These are phyloP conservation scores for Pelobates fuscus DNA, from an alignment of 2,113 vertebrate genomes.

Conservation along the genomic window DNA sequence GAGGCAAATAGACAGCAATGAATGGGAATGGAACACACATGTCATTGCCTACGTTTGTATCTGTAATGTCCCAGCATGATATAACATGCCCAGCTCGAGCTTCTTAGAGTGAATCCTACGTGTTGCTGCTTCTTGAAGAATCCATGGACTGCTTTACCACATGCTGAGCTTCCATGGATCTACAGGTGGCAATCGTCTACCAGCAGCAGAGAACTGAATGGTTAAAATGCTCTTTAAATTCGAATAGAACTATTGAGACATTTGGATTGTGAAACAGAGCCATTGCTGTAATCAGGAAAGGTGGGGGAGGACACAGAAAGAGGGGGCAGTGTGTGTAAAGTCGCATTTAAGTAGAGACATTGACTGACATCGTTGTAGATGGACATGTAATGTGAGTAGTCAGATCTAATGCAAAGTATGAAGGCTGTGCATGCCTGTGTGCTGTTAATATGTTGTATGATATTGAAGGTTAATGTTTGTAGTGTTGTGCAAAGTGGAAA, in stretches of 20 bases:
- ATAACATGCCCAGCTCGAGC: too few relatives aligned
- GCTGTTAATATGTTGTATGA: too few relatives aligned
- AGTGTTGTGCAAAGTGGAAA: not conserved
- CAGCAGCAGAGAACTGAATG: not conserved
- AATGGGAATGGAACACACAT: too few relatives aligned
- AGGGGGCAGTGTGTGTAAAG: not conserved
- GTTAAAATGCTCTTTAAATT: slow-evolving; percentile 24
- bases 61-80: too few relatives aligned
- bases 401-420: too few relatives aligned
- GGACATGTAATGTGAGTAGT: slow-evolving; percentile 2
- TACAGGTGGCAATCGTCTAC: not conserved
- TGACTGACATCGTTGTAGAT: not conserved
- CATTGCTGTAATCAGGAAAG: slow-evolving; percentile 5
- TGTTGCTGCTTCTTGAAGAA: too few relatives aligned
- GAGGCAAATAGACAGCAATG: too few relatives aligned
- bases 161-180: not conserved
- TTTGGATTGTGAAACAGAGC: slow-evolving; percentile 15
- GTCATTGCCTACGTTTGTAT: too few relatives aligned
- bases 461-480: not conserved
- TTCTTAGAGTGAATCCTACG: too few relatives aligned
- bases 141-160: too few relatives aligned
- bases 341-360: not conserved
- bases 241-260: slow-evolving; percentile 1
- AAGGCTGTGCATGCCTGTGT: too few relatives aligned
- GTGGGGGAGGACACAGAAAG: not conserved